These are phyloP conservation scores for Enteromius viviparus DNA, from an alignment of 2,797 vertebrate genomes.

Conservation along the genomic window DNA sequence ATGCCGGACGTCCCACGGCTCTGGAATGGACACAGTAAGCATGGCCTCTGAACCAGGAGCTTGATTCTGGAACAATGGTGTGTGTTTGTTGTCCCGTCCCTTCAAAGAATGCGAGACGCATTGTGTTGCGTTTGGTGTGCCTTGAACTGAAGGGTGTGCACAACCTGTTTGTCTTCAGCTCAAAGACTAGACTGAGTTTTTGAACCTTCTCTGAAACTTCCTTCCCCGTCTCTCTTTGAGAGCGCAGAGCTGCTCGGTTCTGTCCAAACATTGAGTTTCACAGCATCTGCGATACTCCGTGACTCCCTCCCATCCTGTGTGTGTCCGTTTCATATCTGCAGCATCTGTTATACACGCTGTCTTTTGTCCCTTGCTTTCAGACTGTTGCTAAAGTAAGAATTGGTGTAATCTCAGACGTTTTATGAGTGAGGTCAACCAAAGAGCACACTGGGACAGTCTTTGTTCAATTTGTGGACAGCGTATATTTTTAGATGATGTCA, in stretches of 20 bases:
- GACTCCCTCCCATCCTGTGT: slow-evolving; percentile 19
- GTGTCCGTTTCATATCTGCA: slow-evolving; percentile 14
- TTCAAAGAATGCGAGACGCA: slow-evolving; percentile 31
- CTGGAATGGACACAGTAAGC: slow-evolving; percentile 82
- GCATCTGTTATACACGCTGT: neutral
- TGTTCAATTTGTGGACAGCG: neutral
- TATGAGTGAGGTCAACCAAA: neutral
- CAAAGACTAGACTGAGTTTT: slow-evolving; percentile 38
- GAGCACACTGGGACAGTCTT: neutral
- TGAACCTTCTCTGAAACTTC: slow-evolving; percentile 26
- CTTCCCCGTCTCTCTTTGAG: slow-evolving; percentile 16
- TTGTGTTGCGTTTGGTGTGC: slow-evolving; percentile 17
- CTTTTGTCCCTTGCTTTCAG: neutral
- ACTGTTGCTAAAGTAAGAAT: slow-evolving; percentile 5
- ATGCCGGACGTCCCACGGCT: slow-evolving; percentile 79
- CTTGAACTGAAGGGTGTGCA: slow-evolving; percentile 45
- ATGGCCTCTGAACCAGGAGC: neutral
- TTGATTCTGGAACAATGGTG: slow-evolving; percentile 26
- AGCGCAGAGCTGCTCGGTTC: neutral
- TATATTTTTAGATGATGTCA: neutral
- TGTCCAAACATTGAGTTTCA: slow-evolving; percentile 3
- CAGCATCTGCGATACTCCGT: neutral
- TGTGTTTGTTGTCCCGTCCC: slow-evolving; percentile 43
- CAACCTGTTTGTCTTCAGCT: slow-evolving; percentile 45
- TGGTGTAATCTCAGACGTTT: neutral